phyloP scores from a whole-genome alignment of 2,888 invertebrate species.

The Oligia latruncula region DNA sequence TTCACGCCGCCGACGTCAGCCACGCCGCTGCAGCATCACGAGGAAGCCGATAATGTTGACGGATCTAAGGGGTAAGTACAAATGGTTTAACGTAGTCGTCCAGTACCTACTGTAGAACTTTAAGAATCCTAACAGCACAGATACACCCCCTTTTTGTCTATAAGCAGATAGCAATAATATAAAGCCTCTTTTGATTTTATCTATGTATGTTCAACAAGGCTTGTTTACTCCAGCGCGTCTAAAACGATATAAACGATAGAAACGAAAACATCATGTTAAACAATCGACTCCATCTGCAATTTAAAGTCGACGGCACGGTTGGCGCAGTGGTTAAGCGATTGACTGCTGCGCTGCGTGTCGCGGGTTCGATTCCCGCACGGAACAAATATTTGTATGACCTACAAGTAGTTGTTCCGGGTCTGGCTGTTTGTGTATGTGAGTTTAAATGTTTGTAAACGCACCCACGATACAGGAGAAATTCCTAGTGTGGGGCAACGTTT shows the following conservation, averaged over 20 bases:
- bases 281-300: neutral
- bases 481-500: too few species aligned
- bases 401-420: too few species aligned
- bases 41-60: slow-evolving; percentile 84
- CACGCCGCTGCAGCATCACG: slow-evolving; percentile 87
- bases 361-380: too few species aligned
- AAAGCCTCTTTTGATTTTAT: neutral
- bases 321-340: too few species aligned
- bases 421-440: too few species aligned
- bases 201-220: neutral
- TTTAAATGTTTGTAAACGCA: too few species aligned
- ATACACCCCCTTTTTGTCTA: too few species aligned
- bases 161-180: neutral
- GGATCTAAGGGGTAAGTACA: slow-evolving; percentile 84
- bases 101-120: neutral
- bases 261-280: neutral
- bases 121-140: neutral
- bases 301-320: too few species aligned
- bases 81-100: neutral
- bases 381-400: too few species aligned
- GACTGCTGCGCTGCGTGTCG: too few species aligned
- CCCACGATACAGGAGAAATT: too few species aligned
- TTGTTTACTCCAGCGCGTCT: neutral
- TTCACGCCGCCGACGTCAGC: slow-evolving; percentile 79
- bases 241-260: too few species aligned